Conservation (phyloP, 2,888 invertebrate species). For the Amblyteles armatorius region DNA sequence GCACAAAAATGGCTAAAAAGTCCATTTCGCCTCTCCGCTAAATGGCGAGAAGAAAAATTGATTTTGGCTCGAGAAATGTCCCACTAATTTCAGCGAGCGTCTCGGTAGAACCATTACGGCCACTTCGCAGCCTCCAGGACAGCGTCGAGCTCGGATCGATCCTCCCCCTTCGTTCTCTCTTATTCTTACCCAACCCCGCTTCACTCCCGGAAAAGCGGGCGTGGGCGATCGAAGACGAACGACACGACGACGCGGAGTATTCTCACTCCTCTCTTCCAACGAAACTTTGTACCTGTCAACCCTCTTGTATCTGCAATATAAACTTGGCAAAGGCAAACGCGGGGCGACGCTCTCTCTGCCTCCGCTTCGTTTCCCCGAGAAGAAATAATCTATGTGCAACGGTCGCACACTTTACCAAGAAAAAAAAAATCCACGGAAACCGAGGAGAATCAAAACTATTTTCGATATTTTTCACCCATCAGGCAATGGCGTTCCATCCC, state of each 20-base stretch:
- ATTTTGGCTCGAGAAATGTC: not conserved
- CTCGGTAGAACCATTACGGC: not conserved
- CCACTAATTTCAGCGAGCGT: not conserved
- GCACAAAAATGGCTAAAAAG: not conserved
- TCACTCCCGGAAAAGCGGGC: slow-evolving; percentile 10
- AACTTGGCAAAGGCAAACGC: slow-evolving; percentile 35
- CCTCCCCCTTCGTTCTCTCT: slow-evolving; percentile 11
- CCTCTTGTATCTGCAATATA: slow-evolving; percentile 40
- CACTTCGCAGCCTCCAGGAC: slow-evolving; percentile 8
- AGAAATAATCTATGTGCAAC: slow-evolving; percentile 41
- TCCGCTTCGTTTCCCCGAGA: not conserved
- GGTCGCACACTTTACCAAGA: not conserved
- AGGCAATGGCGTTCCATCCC: slow-evolving; percentile 39
- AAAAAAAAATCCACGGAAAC: not conserved
- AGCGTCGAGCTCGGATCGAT: slow-evolving; percentile 29
- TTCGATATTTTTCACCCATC: slow-evolving; percentile 52
- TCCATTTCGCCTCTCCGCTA: not conserved
- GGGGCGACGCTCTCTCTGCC: not conserved
- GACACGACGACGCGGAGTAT: slow-evolving; percentile 14
- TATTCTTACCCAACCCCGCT: slow-evolving; percentile 31
- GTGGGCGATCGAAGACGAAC: slow-evolving; percentile 43
- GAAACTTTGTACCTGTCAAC: slow-evolving; percentile 54
- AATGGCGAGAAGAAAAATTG: not conserved
- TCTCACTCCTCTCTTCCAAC: slow-evolving; percentile 14
- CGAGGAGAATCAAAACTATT: slow-evolving; percentile 42